Base-by-base conservation (phyloP, 2,888 invertebrate genomes). In the Plagodis pulveraria region DNA sequence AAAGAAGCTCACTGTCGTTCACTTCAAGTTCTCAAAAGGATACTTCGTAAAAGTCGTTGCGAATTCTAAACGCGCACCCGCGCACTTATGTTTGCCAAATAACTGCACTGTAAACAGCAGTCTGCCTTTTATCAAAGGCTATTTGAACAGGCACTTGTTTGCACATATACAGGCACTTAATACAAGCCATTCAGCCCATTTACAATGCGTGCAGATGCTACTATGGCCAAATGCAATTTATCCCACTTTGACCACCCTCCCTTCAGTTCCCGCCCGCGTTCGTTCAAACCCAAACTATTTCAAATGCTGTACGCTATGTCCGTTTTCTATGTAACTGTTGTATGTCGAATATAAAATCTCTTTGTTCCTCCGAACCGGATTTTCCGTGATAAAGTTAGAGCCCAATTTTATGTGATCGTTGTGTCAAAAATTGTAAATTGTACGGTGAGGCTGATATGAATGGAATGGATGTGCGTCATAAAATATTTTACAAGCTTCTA, bases 11-110 rank as follows among this genome's bases (percentile, higher is more conserved):
- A 22, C 22, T 22, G 22, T 22, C 22, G 22, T 22, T 22, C 22
- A 22, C 22, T 22, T 48, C 38, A 32, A 35, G 35, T 45, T 48
- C 22, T 49, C 55, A 51, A 36, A 51, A 32, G 41, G 38, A 49
- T 49, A 41, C 45, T 50, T 46, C 12, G 36, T 22, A 9, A 12
- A 51, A 48, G 9, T 36, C 32, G 44, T 56, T 52, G 10, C 32
- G 40, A 8, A 55, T 59, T 55, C 47, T 22, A 22, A 10, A 1
- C 40, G 49, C 40, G 52, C 51, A 47, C 33, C 36, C 41, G 33
- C 55, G 44, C 40, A 36, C 48, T 35, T 47, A 60, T 63, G 65
- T 69, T 69, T 63, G 66, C 33, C 69, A 65, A 65, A 65, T 69
- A 65, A 56, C 54, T 65, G 61, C 62, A 59, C 55, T 45, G 58